Conservation (phyloP, 2,888 invertebrate genomes). For the Auanema sp. region DNA sequence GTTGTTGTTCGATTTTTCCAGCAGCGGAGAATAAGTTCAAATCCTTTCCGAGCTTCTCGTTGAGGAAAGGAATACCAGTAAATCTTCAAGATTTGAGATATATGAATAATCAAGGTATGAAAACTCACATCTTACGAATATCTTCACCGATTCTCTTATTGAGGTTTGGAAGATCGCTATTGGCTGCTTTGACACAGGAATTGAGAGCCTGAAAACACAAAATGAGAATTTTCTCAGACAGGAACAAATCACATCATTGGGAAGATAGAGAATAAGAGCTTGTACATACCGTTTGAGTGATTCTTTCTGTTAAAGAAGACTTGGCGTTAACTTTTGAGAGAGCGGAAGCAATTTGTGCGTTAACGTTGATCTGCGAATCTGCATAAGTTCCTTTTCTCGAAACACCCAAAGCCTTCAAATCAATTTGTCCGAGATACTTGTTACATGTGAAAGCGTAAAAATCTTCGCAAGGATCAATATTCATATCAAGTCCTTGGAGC, state of each 20-base stretch:
- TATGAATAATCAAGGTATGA: not conserved
- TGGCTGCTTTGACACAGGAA: conserved; percentile 20
- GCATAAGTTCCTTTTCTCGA: conserved; percentile 51
- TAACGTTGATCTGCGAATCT: conserved; percentile 49
- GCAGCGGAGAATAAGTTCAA: conserved; percentile 28
- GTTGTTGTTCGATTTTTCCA: conserved; percentile 34
- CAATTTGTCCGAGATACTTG: conserved; percentile 31
- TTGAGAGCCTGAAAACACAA: conserved; percentile 27
- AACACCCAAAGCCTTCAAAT: conserved; percentile 19
- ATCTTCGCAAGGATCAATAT: conserved; percentile 52
- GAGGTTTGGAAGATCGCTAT: not conserved
- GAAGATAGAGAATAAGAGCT: too few species aligned
- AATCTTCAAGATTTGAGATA: conserved; percentile 15
- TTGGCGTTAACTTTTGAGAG: conserved; percentile 28
- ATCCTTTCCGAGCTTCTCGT: conserved; percentile 18
- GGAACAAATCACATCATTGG: too few species aligned
- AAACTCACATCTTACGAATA: not conserved
- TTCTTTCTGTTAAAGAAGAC: conserved; percentile 42
- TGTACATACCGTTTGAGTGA: conserved; percentile 40
- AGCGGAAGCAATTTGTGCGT: conserved; percentile 32
- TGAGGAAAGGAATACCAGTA: conserved; percentile 40
- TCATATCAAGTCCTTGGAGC: conserved; percentile 49
- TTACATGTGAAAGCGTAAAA: conserved; percentile 50
- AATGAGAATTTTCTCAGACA: too few species aligned
- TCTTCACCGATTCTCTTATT: not conserved